Evolutionary conservation across 1,140 invertebrate genomes (phyloP), one percentile per base, ranked within the genome.

Genomic region (Choristoneura fumiferana): DNA sequence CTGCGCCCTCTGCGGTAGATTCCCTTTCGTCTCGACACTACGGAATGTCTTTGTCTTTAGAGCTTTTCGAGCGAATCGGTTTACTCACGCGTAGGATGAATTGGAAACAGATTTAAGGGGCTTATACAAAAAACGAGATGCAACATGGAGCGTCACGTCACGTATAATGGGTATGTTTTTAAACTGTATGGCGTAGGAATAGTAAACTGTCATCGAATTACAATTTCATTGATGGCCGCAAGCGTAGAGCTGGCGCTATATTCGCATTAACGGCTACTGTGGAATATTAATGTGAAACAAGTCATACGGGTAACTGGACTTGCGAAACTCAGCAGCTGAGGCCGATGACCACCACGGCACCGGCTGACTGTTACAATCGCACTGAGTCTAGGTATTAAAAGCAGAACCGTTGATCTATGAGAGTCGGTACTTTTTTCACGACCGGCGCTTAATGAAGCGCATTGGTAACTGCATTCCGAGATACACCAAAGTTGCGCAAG

Each of bases 271-370:
- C 73, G 71, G 69, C 81, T 69, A 63, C 68, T 58, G 67, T 64
- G 65, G 83, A 85, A 88, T 88, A 84, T 84, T 84, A 85, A 87
- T 85, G 82, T 66, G 76, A 66, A 49, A 58, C 66, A 70, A 74
- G 65, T 76, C 74, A 73, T 73, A 75, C 78, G 72, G 75, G 63
- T 87, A 87, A 84, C 82, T 79, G 84, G 81, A 85, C 79, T 84
- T 77, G 81, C 82, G 71, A 83, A 84, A 83, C 84, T 82, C 62
- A 84, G 75, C 78, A 78, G 69, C 62, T 65, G 76, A 58, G 79
- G 81, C 73, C 83, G 83, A 78, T 85, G 83, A 87, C 84, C 82
- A 84, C 59, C 12, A 54, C 64, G 67, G 73, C 69, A 64, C 60
- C 76, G 63, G 56, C 63, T 43, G 56, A 43, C 61, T 34, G 54